Evolutionary conservation across 2,113 vertebrate species (phyloP).

Genomic region (Tapirus terrestris): DNA sequence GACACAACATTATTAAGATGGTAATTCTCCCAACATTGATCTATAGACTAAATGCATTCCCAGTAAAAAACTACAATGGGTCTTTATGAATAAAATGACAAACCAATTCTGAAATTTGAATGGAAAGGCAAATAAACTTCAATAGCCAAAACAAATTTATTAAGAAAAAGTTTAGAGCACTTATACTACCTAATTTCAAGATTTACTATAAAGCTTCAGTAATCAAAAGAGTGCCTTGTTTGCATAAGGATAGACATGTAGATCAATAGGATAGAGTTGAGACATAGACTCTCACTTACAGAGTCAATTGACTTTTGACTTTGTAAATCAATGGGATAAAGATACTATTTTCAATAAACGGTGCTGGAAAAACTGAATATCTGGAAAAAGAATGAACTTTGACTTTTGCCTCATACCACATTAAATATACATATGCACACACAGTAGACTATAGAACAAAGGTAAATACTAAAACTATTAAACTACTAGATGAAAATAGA

Average conservation of each 20-base stretch:
- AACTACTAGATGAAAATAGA: background rate
- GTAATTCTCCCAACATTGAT: background rate
- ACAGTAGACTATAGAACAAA: background rate
- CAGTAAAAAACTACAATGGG: background rate
- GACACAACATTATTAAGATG: background rate
- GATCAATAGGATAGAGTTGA: background rate
- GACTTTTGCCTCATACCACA: background rate
- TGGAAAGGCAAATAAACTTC: background rate
- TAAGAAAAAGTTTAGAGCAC: background rate
- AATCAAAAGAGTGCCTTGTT: background rate
- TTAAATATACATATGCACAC: background rate
- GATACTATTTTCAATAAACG: background rate
- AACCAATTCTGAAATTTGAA: background rate
- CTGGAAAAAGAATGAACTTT: background rate
- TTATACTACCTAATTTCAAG: background rate
- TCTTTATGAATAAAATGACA: background rate
- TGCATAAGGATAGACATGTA: background rate
- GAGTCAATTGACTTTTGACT: background rate
- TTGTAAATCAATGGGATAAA: background rate
- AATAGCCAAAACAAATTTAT: background rate
- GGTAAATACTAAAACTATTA: background rate
- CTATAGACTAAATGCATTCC: background rate
- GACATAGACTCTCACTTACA: background rate
- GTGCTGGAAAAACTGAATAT: background rate
- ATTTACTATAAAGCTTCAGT: background rate